Base-by-base conservation (phyloP, 2,113 vertebrate genomes). In the Pelmatolapia mariae region DNA sequence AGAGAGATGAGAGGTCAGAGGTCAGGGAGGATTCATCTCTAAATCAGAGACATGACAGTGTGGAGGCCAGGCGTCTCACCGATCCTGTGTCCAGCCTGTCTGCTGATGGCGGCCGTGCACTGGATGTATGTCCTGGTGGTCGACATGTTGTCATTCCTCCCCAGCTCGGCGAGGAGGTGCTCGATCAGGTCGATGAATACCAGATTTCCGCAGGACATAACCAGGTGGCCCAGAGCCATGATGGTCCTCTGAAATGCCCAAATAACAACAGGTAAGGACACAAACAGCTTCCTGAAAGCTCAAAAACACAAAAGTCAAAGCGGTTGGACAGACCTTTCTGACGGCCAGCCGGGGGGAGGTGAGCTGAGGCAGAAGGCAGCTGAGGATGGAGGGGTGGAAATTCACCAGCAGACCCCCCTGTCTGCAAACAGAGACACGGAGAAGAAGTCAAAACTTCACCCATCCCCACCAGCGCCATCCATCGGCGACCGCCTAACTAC, bases 91-190 rank as follows among this genome's bases (percentile, higher is more conserved):
- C 99, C 99, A 10, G 99, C 99, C 97, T 99, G 99, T 88, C 99
- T 97, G 97, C 99, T 99, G 96, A 99, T 99, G 95, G 99, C 99
- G 82, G 99, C 99, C 88, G 99, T 99, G 95, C 98, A 99, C 52
- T 99, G 99, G 95, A 99, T 99, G 95, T 99, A 99, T 66, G 99
- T 99, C 89, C 99, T 97, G 89, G 99, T 99, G 93, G 98, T 99
- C 85, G 98, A 99, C 99, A 99, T 99, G 95, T 98, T 98, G 96
- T 99, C 98, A 92, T 99, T 99, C 95, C 98, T 97, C 43, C 98
- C 98, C 88, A 99, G 97, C 88, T 99, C 99, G 13, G 97, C 95
- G 90, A 99, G 97, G 5, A 99, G 97, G 96, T 99, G 99, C 94
- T 99, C 99, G 90, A 99, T 99, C 87, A 99, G 98, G 84, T 99